Conservation (phyloP, 2,113 vertebrate genomes). For the Heptranchias perlo region DNA sequence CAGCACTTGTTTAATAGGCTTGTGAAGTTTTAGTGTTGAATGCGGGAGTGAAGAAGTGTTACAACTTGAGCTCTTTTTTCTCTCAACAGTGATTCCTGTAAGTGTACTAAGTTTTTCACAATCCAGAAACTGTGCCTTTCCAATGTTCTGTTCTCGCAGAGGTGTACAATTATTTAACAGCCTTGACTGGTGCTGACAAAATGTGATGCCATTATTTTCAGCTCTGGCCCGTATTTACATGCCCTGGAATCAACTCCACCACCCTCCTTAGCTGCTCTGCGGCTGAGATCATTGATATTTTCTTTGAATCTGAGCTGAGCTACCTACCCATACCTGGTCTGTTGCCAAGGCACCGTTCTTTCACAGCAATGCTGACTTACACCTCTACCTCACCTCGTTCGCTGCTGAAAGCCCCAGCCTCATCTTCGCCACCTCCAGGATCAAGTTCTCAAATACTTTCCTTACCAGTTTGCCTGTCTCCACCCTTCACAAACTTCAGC, state of each 20-base stretch:
- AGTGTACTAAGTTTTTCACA: not conserved
- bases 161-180: not conserved
- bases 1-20: not conserved
- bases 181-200: not conserved
- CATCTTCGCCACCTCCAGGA: not conserved
- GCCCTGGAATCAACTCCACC: not conserved
- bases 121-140: not conserved
- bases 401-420: not conserved
- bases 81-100: not conserved
- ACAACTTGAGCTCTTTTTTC: not conserved
- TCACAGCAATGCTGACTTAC: not conserved
- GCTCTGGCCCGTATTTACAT: not conserved
- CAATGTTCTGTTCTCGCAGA: not conserved
- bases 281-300: not conserved
- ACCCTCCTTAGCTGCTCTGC: not conserved
- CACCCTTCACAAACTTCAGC: not conserved
- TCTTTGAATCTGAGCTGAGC: not conserved
- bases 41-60: not conserved
- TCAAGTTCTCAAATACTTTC: not conserved
- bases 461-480: not conserved
- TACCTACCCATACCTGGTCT: not conserved
- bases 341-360: not conserved
- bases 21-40: not conserved
- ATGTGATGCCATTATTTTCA: not conserved
- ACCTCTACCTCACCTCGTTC: not conserved